Conservation (phyloP, 2,113 vertebrate genomes). For the Pachyramphus minor region DNA sequence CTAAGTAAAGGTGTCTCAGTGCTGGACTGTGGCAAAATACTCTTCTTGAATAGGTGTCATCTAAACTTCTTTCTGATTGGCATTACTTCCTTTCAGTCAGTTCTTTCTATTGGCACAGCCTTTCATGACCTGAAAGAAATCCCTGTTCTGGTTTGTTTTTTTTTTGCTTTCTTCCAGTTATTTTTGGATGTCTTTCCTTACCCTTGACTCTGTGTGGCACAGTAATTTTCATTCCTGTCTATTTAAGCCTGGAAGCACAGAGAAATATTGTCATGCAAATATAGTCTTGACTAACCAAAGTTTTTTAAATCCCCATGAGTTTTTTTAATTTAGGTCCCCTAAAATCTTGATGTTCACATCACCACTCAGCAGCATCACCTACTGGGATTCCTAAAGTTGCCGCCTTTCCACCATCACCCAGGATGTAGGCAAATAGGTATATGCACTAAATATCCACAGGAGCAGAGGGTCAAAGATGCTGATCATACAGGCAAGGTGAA, state of each 20-base stretch:
- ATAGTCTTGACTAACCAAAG: neutral
- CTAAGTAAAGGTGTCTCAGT: neutral
- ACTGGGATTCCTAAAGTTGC: neutral
- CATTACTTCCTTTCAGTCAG: neutral
- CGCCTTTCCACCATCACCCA: neutral
- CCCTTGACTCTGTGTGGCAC: neutral
- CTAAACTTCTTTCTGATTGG: neutral
- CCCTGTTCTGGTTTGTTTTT: neutral
- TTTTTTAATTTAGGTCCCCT: neutral
- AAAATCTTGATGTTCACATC: neutral
- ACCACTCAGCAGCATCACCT: neutral
- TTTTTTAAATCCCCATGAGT: neutral
- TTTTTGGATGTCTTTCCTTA: neutral
- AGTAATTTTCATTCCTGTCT: neutral
- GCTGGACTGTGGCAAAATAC: neutral
- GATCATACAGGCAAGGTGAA: neutral
- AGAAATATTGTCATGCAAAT: neutral
- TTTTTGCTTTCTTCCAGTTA: neutral
- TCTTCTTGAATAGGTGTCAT: neutral
- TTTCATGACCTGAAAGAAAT: neutral
- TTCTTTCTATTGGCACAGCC: neutral
- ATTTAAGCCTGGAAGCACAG: neutral
- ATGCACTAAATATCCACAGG: neutral
- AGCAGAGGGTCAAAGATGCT: neutral
- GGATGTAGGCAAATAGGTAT: neutral